Base-by-base conservation (phyloP, 2,888 invertebrate species). In the Isoperla grammatica region DNA sequence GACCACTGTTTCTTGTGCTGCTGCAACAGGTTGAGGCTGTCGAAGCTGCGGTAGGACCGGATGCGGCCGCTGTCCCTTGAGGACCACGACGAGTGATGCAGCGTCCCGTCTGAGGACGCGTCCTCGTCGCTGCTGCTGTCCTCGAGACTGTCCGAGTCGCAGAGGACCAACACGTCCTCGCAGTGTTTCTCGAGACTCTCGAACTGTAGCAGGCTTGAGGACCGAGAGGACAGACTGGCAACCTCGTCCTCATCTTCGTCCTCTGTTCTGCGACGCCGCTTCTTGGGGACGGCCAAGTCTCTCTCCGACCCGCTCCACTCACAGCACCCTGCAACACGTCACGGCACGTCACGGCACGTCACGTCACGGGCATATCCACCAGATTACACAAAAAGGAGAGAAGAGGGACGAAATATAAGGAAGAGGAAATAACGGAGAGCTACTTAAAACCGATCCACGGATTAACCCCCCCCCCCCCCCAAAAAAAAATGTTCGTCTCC, bases 161-260 rank as follows among this genome's bases (percentile, higher is more conserved):
- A 65, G 5, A 68, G 67, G 68, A 71, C 72, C 65, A 75, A 76
- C 50, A 74, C 76, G 54, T 65, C 73, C 68, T 82, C 82, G 69
- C 85, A 78, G 67, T 85, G 85, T 46, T 83, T 81, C 72, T 91
- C 91, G 62, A 91, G 77, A 3, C 87, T 88, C 75, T 91, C 91
- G 74, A 92, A 92, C 74, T 90, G 90, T 63, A 91, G 80, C 64
- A 92, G 78, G 67, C 90, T 90, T 65, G 88, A 88, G 63, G 89
- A 88, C 65, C 90, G 83, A 50, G 86, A 86, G 57, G 81, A 78
- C 2, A 61, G 48, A 4, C 59, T 63, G 29, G 59, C 57, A 15
- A 57, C 57, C 8, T 65, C 65, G 22, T 64, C 48, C 48, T 61
- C 37, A 49, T 65, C 64, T 61, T 65, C 65, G 13, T 70, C 68